Base-by-base conservation (phyloP, 2,797 vertebrate genomes). In the Malacoctenus gilli region DNA sequence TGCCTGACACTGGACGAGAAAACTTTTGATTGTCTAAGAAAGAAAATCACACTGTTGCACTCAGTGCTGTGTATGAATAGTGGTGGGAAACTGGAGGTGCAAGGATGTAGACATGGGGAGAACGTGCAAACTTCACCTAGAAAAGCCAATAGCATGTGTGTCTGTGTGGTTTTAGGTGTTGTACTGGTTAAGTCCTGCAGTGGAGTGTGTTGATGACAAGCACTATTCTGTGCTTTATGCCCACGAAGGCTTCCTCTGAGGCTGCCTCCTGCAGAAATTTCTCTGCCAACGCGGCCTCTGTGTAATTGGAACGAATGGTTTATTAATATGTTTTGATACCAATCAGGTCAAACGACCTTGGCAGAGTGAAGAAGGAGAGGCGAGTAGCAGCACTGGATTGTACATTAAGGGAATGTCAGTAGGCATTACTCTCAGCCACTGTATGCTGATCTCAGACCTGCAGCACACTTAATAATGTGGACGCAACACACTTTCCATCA, bases 401-500 rank as follows among this genome's bases (percentile, higher is more conserved):
- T 82, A 61, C 77, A 79, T 85, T 82, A 83, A 71, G 65, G 52
- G 39, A 68, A 63, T 50, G 65, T 67, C 68, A 59, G 72, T 58
- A 47, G 49, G 53, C 70, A 86, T 89, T 80, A 84, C 61, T 89
- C 79, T 74, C 61, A 39, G 55, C 64, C 59, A 13, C 44, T 47
- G 30, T 59, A 59, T 53, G 59, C 79, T 75, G 73, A 80, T 79
- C 69, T 68, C 56, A 73, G 76, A 76, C 72, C 60, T 59, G 79
- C 59, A 57, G 56, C 72, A 48, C 72, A 75, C 82, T 91, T 89
- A 89, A 89, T 87, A 89, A 88, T 79, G 76, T 68, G 59, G 40
- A 51, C 23, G 74, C 52, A 77, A 86, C 80, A 83, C 53, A 36
- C 85, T 76, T 72, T 89, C 89, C 82, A 89, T 91, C 89, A 89